Evolutionary conservation across 2,113 vertebrate genomes (phyloP).

Genomic region (Apteryx mantelli): DNA sequence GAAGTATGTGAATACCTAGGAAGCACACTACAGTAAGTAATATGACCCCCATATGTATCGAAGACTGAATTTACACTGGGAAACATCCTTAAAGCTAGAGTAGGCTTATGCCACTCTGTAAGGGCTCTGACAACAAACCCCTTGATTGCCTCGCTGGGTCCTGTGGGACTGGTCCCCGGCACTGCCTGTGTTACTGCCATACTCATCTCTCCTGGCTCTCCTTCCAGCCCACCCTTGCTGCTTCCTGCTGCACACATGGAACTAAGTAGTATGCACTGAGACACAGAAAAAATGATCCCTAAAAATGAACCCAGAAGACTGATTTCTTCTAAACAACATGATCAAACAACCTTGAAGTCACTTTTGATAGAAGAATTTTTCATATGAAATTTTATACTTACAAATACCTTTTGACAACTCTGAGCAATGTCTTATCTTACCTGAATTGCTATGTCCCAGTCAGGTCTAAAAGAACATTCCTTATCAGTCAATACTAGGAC

Average conservation of each 20-base stretch:
- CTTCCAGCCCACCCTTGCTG: no score
- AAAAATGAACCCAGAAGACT: not conserved
- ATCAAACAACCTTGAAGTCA: not conserved
- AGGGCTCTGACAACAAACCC: no score
- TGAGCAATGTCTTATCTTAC: constrained; percentile 56
- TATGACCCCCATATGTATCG: not conserved
- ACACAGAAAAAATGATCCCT: not conserved
- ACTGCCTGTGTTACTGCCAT: no score
- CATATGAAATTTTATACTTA: not conserved
- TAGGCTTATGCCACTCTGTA: no score
- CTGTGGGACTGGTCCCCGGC: no score
- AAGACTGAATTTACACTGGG: not conserved
- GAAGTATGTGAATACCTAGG: no score
- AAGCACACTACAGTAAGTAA: not conserved
- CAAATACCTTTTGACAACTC: not conserved
- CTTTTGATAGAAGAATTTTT: not conserved
- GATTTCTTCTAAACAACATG: not conserved
- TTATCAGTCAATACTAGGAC: constrained; percentile 82
- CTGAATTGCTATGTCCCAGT: constrained; percentile 77
- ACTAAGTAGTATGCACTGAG: not conserved
- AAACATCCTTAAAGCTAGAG: not conserved
- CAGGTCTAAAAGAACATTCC: constrained; percentile 75
- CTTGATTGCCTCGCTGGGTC: no score
- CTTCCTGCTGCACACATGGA: not conserved
- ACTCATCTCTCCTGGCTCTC: no score